These are phyloP conservation scores for Chiloscyllium punctatum DNA, from an alignment of 2,797 vertebrate species.

Conservation along the genomic window DNA sequence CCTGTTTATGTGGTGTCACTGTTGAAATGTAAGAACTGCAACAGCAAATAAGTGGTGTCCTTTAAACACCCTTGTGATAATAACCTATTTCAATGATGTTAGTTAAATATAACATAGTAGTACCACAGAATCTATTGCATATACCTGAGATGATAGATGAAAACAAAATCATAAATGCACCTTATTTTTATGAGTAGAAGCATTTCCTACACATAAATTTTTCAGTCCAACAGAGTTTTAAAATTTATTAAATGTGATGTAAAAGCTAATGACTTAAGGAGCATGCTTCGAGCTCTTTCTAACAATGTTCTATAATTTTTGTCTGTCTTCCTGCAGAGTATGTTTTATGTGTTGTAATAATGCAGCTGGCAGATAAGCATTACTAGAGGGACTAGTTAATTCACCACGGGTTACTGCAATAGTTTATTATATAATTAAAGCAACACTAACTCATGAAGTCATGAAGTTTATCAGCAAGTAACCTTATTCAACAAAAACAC, in stretches of 20 bases:
- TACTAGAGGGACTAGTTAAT: neutral
- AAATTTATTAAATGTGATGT: neutral
- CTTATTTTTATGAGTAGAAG: neutral
- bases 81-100: neutral
- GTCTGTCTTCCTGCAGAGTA: neutral
- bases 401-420: neutral
- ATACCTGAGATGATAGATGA: neutral
- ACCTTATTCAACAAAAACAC: neutral
- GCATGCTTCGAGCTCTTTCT: neutral
- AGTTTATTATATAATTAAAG: conserved; percentile 22
- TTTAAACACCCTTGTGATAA: neutral
- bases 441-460: neutral
- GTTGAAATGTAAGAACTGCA: neutral
- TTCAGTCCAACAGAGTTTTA: neutral
- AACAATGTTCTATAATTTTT: neutral
- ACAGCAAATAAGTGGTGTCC: no score
- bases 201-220: neutral
- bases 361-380: neutral
- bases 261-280: conserved; percentile 2
- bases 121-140: neutral
- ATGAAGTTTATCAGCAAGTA: conserved; percentile 16
- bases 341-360: conserved; percentile 14
- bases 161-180: neutral
- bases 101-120: neutral
- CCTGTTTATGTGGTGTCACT: neutral